phyloP scores from a whole-genome alignment of 2,797 vertebrate species.

The Kryptopterus vitreolus region DNA sequence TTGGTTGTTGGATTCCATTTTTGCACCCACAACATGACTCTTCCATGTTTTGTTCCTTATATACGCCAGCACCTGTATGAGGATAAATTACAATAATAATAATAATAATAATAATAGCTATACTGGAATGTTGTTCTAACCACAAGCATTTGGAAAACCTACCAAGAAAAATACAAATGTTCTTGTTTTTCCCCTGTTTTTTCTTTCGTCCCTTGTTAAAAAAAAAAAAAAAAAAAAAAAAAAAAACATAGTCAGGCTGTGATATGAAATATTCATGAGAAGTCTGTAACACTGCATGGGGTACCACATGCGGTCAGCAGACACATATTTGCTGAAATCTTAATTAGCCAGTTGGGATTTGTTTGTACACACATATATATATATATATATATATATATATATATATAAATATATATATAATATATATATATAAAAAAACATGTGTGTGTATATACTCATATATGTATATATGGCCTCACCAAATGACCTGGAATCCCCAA shows the following conservation, averaged over 20 bases:
- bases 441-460: too few species aligned
- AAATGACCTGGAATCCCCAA: background rate
- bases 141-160: background rate
- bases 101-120: background rate
- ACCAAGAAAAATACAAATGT: background rate
- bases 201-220: background rate
- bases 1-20: background rate
- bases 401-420: too few species aligned
- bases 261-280: slow-evolving; percentile 7
- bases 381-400: too few species aligned
- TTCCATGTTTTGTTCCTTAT: background rate
- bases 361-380: too few species aligned
- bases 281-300: background rate
- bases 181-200: background rate
- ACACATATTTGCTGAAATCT: background rate
- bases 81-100: background rate
- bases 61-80: background rate
- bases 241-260: background rate
- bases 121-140: background rate
- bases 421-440: too few species aligned
- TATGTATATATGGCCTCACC: too few species aligned
- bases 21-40: background rate
- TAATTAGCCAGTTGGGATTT: background rate
- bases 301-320: background rate
- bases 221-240: too few species aligned